Conservation (phyloP, 64 coral and sea anemone genomes). For the Trachythela sp. region DNA sequence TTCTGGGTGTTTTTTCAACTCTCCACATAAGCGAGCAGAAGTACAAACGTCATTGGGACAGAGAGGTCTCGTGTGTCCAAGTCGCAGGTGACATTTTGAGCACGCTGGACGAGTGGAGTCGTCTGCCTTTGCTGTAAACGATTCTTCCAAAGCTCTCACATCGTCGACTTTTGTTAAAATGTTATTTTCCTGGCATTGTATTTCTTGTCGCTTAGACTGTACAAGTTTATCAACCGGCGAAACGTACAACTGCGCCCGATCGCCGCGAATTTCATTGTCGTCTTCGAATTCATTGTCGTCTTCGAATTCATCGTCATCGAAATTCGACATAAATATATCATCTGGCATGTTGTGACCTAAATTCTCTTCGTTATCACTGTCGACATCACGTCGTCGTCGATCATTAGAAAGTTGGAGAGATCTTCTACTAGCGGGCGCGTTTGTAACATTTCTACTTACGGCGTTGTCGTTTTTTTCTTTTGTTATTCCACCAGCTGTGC, state of each 20-base stretch:
- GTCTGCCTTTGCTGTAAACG: not conserved
- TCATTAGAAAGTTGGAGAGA: not conserved
- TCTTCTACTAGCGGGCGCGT: too few species aligned
- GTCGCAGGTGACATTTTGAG: constrained; percentile 23
- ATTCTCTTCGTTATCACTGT: not conserved
- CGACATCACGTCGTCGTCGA: not conserved
- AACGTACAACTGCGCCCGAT: not conserved
- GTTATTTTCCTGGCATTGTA: not conserved
- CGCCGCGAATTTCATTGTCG: not conserved
- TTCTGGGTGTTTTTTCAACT: constrained; percentile 26
- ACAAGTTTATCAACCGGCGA: constrained; percentile 36
- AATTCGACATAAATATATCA: not conserved
- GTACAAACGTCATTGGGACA: constrained; percentile 15
- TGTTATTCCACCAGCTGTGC: too few species aligned
- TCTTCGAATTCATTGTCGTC: too few species aligned
- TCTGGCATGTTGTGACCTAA: not conserved
- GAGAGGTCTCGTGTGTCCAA: not conserved
- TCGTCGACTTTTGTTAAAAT: not conserved
- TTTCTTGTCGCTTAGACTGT: constrained; percentile 28
- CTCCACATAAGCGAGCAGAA: constrained; percentile 3
- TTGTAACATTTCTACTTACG: too few species aligned
- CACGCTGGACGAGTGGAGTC: not conserved
- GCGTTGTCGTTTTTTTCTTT: too few species aligned
- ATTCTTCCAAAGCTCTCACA: not conserved
- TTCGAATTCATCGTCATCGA: not conserved